These are phyloP conservation scores for Pipa parva DNA, from an alignment of 2,113 vertebrate genomes.

Conservation along the genomic window DNA sequence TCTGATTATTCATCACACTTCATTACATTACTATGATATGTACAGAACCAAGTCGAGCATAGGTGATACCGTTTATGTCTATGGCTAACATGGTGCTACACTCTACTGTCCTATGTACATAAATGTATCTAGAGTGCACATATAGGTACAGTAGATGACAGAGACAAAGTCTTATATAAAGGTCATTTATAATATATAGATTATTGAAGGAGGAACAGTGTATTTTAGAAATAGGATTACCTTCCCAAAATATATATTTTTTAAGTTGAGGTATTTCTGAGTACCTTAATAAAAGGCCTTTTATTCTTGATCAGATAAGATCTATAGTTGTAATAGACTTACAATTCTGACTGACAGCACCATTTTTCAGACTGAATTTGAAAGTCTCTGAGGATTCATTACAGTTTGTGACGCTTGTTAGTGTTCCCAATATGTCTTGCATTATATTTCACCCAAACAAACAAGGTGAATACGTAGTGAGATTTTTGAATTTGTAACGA, in stretches of 20 bases:
- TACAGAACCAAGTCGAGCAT: no score
- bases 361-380: conserved; percentile 20
- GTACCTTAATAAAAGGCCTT: conserved; percentile 1
- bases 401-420: conserved; percentile 14
- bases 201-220: no score
- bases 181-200: no score
- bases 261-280: not conserved
- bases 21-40: no score
- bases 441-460: not conserved
- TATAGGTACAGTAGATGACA: no score
- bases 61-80: no score
- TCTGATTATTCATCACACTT: no score
- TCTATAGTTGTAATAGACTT: not conserved
- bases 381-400: conserved; percentile 16
- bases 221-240: not conserved
- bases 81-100: no score
- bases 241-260: not conserved
- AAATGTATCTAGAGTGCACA: no score
- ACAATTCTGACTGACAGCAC: conserved; percentile 8
- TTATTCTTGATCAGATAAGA: conserved; percentile 8
- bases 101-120: no score
- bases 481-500: not conserved
- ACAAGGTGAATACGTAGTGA: not conserved
- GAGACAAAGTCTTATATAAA: no score
- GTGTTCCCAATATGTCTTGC: conserved; percentile 13